Conservation (phyloP, 2,113 vertebrate species). For the Synchiropus splendidus region DNA sequence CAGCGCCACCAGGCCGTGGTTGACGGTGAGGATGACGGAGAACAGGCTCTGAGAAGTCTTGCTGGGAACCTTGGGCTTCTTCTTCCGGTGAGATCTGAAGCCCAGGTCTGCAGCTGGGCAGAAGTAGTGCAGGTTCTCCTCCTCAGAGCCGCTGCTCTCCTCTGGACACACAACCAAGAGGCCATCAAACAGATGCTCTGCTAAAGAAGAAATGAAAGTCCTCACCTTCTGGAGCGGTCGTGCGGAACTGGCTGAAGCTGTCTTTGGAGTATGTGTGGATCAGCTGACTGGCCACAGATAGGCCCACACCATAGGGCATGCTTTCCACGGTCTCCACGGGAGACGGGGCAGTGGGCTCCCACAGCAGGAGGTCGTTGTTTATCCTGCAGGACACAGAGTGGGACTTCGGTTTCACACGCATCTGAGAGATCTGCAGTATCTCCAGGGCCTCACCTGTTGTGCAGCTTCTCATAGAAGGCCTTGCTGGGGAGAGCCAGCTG, state of each 20-base stretch:
- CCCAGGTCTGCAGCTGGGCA: conserved; percentile 73
- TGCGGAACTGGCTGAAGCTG: conserved; percentile 84
- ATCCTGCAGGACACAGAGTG: conserved; percentile 71
- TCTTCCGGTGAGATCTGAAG: conserved; percentile 80
- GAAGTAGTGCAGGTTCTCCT: conserved; percentile 83
- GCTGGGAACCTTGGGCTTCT: conserved; percentile 77
- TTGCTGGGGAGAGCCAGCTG: conserved; percentile 82
- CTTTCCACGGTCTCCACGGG: conserved; percentile 94
- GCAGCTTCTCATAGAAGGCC: conserved; percentile 90
- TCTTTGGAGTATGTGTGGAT: conserved; percentile 94
- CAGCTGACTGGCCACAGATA: conserved; percentile 94
- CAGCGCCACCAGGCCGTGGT: conserved; percentile 81
- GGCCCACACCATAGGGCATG: conserved; percentile 87
- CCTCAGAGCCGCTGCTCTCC: conserved; percentile 94
- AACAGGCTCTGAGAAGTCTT: conserved; percentile 87
- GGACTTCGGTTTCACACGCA: not conserved
- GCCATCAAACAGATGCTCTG: not conserved
- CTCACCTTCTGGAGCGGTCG: conserved; percentile 83
- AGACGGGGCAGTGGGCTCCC: conserved; percentile 96
- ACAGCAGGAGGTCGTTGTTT: conserved; percentile 91
- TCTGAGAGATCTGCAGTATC: not conserved
- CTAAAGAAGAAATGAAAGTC: not conserved
- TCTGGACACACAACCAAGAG: conserved; percentile 60
- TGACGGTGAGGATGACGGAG: conserved; percentile 80
- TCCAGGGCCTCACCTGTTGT: conserved; percentile 75